These are phyloP conservation scores for Saturnia pavonia DNA, from an alignment of 2,888 invertebrate species.

Conservation along the genomic window DNA sequence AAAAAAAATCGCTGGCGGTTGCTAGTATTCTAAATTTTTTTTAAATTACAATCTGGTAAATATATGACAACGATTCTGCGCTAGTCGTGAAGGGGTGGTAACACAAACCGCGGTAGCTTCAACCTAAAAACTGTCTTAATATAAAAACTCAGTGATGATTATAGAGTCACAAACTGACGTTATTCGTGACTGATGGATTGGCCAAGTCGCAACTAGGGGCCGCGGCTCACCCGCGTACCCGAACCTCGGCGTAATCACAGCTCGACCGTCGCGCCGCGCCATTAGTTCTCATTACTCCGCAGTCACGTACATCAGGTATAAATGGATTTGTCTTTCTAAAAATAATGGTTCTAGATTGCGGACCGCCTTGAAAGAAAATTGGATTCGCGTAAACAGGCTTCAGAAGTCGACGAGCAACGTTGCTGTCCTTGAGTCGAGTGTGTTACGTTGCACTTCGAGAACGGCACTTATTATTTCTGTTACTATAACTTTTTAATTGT, in stretches of 20 bases:
- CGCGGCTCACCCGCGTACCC: constrained; percentile 31
- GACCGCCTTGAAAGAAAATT: constrained; percentile 77
- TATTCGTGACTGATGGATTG: constrained; percentile 23
- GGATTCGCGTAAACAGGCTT: constrained; percentile 74
- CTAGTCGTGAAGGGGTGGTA: no score
- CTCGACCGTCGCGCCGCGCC: constrained; percentile 44
- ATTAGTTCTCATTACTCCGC: constrained; percentile 77
- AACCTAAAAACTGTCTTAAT: constrained; percentile 1
- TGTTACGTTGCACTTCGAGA: constrained; percentile 17
- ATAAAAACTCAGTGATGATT: constrained; percentile 33
- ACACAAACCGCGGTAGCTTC: not conserved
- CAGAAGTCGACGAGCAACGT: constrained; percentile 43
- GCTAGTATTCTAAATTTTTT: no score
- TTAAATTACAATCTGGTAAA: no score
- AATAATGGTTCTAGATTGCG: constrained; percentile 79
- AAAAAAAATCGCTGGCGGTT: no score
- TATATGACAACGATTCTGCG: no score
- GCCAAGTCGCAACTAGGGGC: not conserved
- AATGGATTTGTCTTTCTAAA: constrained; percentile 82
- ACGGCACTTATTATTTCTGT: constrained; percentile 2
- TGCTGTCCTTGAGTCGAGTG: constrained; percentile 48
- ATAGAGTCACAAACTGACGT: constrained; percentile 48
- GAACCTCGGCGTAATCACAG: constrained; percentile 67
- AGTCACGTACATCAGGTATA: constrained; percentile 77
- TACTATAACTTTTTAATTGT: constrained; percentile 4